phyloP scores from a whole-genome alignment of 2,888 invertebrate genomes.

The Octodonta nipae region DNA sequence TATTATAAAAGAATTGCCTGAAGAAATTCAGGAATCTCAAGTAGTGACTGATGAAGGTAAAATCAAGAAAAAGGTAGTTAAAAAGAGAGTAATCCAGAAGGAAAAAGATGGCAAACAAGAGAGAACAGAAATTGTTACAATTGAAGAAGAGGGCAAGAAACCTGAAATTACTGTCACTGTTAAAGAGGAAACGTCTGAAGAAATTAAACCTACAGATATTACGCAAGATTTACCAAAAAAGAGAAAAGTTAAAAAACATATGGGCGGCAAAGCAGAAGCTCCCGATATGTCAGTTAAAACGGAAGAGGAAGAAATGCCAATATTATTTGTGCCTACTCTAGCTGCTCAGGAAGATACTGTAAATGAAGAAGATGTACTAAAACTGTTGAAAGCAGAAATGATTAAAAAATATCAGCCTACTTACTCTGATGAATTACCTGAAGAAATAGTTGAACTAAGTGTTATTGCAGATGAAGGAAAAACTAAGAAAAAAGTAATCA shows the following conservation, averaged over 20 bases:
- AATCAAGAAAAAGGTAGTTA: conserved; percentile 22
- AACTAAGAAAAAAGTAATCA: conserved; percentile 25
- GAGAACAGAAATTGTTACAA: conserved; percentile 23
- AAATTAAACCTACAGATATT: conserved; percentile 21
- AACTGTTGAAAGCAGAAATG: conserved; percentile 26
- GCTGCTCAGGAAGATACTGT: conserved; percentile 10
- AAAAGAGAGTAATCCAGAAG: conserved; percentile 28
- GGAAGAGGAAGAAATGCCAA: conserved; percentile 27
- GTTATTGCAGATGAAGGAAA: conserved; percentile 28
- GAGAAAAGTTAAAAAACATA: conserved; percentile 24
- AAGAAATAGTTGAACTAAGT: conserved; percentile 23
- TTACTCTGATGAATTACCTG: conserved; percentile 19
- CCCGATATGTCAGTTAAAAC: conserved; percentile 24
- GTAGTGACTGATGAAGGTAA: conserved; percentile 16
- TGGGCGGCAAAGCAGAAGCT: conserved; percentile 22
- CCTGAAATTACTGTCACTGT: conserved; percentile 21
- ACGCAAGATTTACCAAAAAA: conserved; percentile 25
- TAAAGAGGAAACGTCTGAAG: conserved; percentile 16
- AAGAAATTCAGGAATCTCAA: conserved; percentile 23
- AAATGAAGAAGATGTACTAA: conserved; percentile 21
- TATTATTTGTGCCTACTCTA: conserved; percentile 1
- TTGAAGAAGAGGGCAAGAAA: conserved; percentile 21
- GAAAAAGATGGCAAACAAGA: conserved; percentile 28
- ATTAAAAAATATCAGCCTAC: conserved; percentile 22
- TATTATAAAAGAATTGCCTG: conserved; percentile 20